Evolutionary conservation across 2,113 vertebrate species (phyloP), one percentile per base, ranked within the genome.

Genomic region (Coturnix japonica): DNA sequence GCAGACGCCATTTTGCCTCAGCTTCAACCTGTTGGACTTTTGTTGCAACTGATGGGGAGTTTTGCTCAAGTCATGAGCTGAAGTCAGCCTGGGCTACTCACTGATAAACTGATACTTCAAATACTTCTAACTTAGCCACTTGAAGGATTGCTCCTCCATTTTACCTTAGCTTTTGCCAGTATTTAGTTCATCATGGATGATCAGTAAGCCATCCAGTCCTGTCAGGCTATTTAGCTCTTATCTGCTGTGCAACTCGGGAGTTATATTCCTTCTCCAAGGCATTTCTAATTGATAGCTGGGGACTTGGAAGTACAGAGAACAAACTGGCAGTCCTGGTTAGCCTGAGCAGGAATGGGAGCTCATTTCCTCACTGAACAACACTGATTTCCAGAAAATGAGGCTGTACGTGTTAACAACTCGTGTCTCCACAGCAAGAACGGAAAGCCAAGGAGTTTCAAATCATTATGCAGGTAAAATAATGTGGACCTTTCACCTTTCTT

Each of bases 321-420:
- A n/a, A 37, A 71, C 13, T 0, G 0, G 6, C 59, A 49, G 20
- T 33, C 6, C 37, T 51, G 28, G 33, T 67, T 72, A 73, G 25
- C 33, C 31, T 49, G 63, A 56, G 17, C 8, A 64, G n/a, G 44
- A 75, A 11, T 23, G 6, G 8, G 16, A 15, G 2, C 17, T 78
- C 0, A 0, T 2, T 11, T 51, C 37, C 74, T 63, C 35, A 14
- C 49, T 11, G 33, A 21, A n/a, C 3, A 7, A 9, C 1, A 4
- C 9, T 21, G 67, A 66, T 37, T 59, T 37, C 18, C 56, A 85
- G 46, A 82, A 87, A 71, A 49, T 7, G 15, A 77, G 17, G 5
- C 26, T 33, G 39, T 13, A 21, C 6, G 63, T 57, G 5, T 28
- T 72, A 44, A 21, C 0, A 0, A 20, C 11, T 76, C 37, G 10